Conservation (phyloP, 2,888 invertebrate genomes). For the Steromphala cineraria region DNA sequence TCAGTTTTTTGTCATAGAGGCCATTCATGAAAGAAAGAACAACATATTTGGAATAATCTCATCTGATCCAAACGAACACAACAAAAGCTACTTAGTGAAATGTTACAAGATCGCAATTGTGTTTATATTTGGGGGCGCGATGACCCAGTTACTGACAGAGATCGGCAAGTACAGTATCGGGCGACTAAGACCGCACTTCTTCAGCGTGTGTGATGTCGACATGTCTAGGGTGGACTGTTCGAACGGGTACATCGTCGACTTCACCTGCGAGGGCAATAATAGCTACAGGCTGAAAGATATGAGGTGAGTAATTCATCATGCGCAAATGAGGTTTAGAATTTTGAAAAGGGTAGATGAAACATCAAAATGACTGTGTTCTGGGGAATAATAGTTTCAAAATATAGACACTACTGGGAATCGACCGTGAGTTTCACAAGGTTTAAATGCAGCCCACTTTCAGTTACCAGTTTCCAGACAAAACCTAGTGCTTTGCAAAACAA, state of each 20-base stretch:
- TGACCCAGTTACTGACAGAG: constrained; percentile 91
- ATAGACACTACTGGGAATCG: too few relatives aligned
- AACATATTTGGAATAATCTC: not conserved
- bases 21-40: not conserved
- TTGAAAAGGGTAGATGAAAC: not conserved
- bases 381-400: too few relatives aligned
- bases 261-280: constrained; percentile 53
- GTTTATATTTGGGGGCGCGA: constrained; percentile 91
- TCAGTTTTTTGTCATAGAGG: not conserved
- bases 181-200: constrained; percentile 94
- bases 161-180: constrained; percentile 95
- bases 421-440: too few relatives aligned
- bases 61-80: not conserved
- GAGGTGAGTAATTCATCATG: constrained; percentile 57
- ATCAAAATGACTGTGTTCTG: too few relatives aligned
- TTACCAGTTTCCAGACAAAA: too few relatives aligned
- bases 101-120: constrained; percentile 43
- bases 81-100: constrained; percentile 29
- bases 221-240: constrained; percentile 48
- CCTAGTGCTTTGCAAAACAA: too few relatives aligned
- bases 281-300: constrained; percentile 51
- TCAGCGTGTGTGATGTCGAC: constrained; percentile 87
- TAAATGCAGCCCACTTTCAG: too few relatives aligned
- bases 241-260: constrained; percentile 51
- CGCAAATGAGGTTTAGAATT: not conserved